These are phyloP conservation scores for Leucopternis melanops DNA, from an alignment of 2,113 vertebrate genomes.

Conservation along the genomic window DNA sequence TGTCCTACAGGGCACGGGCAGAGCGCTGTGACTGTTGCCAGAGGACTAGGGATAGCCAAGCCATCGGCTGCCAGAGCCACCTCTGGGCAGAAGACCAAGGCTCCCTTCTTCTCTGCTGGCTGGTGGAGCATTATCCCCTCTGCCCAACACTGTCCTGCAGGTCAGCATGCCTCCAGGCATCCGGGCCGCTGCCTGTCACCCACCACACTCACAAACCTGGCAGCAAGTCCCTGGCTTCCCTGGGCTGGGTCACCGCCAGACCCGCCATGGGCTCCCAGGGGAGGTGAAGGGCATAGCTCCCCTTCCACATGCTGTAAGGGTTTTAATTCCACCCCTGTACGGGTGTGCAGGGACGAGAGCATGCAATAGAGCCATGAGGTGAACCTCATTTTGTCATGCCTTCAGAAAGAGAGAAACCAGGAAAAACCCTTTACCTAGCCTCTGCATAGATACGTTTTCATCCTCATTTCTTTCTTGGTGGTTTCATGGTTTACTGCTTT, in stretches of 20 bases:
- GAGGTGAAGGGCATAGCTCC: neutral
- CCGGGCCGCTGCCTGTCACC: neutral
- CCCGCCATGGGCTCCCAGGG: too few relatives aligned
- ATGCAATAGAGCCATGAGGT: neutral
- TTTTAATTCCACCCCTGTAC: neutral
- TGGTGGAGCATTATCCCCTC: neutral
- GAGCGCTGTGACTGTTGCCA: neutral
- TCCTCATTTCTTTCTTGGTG: neutral
- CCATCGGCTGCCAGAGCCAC: neutral
- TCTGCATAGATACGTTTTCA: neutral
- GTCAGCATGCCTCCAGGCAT: neutral
- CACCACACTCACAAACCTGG: neutral
- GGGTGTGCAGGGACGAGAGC: neutral
- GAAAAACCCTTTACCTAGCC: neutral
- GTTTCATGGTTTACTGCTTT: neutral
- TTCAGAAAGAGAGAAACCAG: neutral
- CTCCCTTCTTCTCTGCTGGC: neutral
- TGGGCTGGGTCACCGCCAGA: neutral
- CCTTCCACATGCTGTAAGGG: neutral
- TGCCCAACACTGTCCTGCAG: neutral
- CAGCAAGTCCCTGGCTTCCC: neutral
- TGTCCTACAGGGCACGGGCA: neutral
- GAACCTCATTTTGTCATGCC: neutral
- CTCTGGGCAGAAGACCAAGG: neutral
- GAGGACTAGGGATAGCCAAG: neutral